These are phyloP conservation scores for Stichopus chloronotus DNA, from an alignment of 35 echinoderm and acorn worm genomes.

Conservation along the genomic window DNA sequence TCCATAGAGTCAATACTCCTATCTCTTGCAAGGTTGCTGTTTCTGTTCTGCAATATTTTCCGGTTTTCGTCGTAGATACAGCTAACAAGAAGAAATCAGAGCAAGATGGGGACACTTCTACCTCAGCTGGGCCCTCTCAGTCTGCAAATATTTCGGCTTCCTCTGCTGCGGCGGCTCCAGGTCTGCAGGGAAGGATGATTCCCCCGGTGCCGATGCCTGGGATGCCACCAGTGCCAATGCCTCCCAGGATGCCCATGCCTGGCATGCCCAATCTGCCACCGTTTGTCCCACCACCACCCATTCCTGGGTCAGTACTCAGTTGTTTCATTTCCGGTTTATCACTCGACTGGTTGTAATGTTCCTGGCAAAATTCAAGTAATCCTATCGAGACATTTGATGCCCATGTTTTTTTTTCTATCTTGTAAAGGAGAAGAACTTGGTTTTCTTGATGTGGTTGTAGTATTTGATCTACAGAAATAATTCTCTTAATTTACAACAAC, in stretches of 20 bases:
- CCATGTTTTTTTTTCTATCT: neutral
- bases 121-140: conserved; percentile 34
- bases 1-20: too few relatives aligned
- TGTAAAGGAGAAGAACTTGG: neutral
- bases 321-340: neutral
- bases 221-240: conserved; percentile 85
- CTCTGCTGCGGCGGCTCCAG: neutral
- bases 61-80: neutral
- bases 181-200: conserved; percentile 66
- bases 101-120: conserved; percentile 27
- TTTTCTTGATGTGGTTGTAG: too few relatives aligned
- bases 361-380: neutral
- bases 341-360: neutral
- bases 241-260: conserved; percentile 64
- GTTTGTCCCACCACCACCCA: conserved; percentile 70
- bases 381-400: neutral
- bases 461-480: too few relatives aligned
- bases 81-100: conserved; percentile 45
- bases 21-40: too few relatives aligned
- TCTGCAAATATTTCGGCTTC: conserved; percentile 7
- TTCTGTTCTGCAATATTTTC: too few relatives aligned
- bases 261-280: conserved; percentile 68
- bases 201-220: conserved; percentile 75
- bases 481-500: too few relatives aligned
- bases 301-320: conserved; percentile 82